Evolutionary conservation across 1,140 invertebrate genomes (phyloP).

Genomic region (Eriocheir sinensis): DNA sequence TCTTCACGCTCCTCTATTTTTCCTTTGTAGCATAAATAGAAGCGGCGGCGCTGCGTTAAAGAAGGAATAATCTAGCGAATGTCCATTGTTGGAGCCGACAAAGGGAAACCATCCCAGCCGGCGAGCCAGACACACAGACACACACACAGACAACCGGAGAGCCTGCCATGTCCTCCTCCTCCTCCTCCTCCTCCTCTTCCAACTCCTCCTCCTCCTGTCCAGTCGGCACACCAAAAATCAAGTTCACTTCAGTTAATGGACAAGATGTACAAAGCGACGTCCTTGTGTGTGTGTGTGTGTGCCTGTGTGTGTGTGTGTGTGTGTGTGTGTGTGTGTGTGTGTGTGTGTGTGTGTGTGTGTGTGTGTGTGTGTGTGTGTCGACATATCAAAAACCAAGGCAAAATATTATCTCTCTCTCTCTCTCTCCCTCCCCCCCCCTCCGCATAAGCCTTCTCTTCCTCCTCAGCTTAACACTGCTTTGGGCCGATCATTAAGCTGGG

Average conservation of each 20-base stretch:
- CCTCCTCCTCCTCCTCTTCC: too few species aligned
- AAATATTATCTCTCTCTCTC: too few species aligned
- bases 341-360: conserved; percentile 68
- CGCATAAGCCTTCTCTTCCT: too few species aligned
- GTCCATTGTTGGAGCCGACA: conserved; percentile 62
- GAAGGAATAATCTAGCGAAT: conserved; percentile 62
- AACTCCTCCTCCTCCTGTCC: not conserved
- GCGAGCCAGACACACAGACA: not conserved
- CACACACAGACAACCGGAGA: not conserved
- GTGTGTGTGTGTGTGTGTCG: conserved; percentile 40
- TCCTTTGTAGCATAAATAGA: conserved; percentile 69
- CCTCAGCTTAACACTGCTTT: too few species aligned
- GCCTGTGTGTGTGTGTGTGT: conserved; percentile 66
- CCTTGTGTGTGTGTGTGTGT: conserved; percentile 51
- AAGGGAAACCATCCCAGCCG: conserved; percentile 43
- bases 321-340: conserved; percentile 66
- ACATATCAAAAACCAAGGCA: too few species aligned
- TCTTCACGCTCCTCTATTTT: conserved; percentile 60
- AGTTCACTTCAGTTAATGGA: conserved; percentile 74
- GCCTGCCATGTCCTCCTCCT: not conserved
- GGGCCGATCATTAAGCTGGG: too few species aligned
- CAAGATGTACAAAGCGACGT: conserved; percentile 57
- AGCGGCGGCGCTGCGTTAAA: conserved; percentile 48
- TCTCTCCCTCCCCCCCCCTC: too few species aligned
- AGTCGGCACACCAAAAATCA: conserved; percentile 44